Evolutionary conservation across 2,113 vertebrate genomes (phyloP).

Genomic region (Vulpes lagopus): DNA sequence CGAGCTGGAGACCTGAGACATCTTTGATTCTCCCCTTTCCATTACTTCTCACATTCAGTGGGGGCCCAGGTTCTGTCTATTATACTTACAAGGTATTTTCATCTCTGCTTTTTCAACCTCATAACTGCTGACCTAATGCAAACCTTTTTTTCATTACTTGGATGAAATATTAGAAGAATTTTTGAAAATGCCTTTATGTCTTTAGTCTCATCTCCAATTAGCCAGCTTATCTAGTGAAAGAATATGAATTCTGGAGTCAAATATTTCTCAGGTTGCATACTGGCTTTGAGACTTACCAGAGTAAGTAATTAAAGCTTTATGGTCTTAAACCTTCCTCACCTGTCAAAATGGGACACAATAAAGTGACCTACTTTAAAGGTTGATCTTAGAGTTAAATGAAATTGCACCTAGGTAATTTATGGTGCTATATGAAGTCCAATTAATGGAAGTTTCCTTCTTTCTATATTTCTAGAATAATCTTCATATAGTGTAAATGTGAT

Average conservation of each 20-base stretch:
- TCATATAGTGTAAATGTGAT: background rate
- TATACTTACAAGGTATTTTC: background rate
- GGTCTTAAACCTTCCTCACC: conserved; percentile 53
- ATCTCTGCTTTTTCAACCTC: background rate
- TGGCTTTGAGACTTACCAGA: conserved; percentile 48
- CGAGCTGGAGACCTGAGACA: background rate
- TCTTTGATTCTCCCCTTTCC: background rate
- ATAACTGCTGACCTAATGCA: background rate
- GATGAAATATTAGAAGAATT: conserved; percentile 15
- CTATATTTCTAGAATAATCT: background rate
- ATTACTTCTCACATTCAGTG: background rate
- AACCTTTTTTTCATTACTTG: background rate
- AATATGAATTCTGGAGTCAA: conserved; percentile 24
- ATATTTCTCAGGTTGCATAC: conserved; percentile 11
- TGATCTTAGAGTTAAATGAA: conserved; percentile 41
- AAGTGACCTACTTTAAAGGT: conserved; percentile 45
- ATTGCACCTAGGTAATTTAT: conserved; percentile 18
- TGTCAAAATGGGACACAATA: conserved; percentile 55
- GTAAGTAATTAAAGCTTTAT: conserved; percentile 62
- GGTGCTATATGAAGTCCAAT: conserved; percentile 39
- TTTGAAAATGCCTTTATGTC: background rate
- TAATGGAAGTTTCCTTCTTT: conserved; percentile 4
- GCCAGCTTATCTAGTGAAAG: conserved; percentile 12
- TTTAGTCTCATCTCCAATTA: conserved; percentile 44
- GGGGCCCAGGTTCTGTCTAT: background rate